Base-by-base conservation (phyloP, 2,888 invertebrate genomes). In the Mesoligia furuncula region DNA sequence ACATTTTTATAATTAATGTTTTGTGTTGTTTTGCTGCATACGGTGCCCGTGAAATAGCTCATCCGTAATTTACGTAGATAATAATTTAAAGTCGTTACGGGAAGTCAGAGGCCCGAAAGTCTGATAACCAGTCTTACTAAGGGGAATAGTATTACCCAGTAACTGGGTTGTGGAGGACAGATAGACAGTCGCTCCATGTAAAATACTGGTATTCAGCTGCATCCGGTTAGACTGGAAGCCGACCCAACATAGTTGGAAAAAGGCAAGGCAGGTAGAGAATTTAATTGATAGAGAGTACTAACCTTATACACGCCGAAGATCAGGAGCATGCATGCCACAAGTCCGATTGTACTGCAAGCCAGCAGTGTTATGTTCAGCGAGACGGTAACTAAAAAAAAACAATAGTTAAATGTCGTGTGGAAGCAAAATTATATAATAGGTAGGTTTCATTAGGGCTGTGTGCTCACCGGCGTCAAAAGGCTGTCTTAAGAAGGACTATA, bases 251-350 rank as follows among this genome's bases (percentile, higher is more conserved):
- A 54, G 51, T 24, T 54, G 24, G 24, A 9, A 24, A 54, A 54
- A 54, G 24, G 54, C 8, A 24, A 24, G 51, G 51, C 51, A 51
- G 3, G 24, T 54, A 8, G 24, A 24, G 3, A 17, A 36, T n/a
- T 45, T 2, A 31, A 42, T 31, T 0, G 27, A 39, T 7, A 39
- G 1, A 54, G 0, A 45, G 45, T 72, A 85, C 88, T 96, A 95
- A 98, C 98, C 97, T 97, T 97, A 86, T 97, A 97, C 65, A 98
- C 96, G 85, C 98, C 98, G 78, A 97, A 94, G 72, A 98, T 95
- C 74, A 98, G 96, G 64, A 98, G 92, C 15, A 97, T 90, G 71
- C 98, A 98, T 24, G 98, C 97, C 45, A 98, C 83, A 69, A 98
- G 97, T 9, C 98, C 98, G 85, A 97, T 94, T 8, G 97, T 96